Conservation (phyloP, 1,140 invertebrate species). For the Hypothenemus hampei region DNA sequence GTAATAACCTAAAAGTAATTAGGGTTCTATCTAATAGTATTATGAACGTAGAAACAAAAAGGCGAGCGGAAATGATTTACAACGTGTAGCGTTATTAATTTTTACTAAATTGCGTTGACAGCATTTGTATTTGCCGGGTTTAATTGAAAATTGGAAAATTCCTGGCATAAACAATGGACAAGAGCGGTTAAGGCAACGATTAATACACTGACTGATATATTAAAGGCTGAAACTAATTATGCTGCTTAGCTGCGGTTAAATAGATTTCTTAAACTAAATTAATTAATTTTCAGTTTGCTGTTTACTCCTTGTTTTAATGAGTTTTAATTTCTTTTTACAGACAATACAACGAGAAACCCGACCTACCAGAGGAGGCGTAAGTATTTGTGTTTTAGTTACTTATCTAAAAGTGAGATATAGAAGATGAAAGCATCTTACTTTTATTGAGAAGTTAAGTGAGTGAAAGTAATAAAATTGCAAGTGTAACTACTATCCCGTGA, state of each 20-base stretch:
- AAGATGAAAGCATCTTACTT: not conserved
- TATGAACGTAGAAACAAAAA: constrained; percentile 11
- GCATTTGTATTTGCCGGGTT: constrained; percentile 19
- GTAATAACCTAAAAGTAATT: not conserved
- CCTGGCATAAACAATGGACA: constrained; percentile 20
- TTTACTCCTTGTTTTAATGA: not conserved
- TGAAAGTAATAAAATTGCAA: constrained; percentile 24
- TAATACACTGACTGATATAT: constrained; percentile 23
- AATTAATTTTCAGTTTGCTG: not conserved
- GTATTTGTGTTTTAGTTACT: not conserved
- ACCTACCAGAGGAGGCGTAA: constrained; percentile 20
- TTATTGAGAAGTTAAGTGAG: no score
- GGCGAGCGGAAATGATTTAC: constrained; percentile 19
- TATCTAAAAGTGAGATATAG: not conserved
- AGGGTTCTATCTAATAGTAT: constrained; percentile 1
- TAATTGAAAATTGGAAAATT: constrained; percentile 27
- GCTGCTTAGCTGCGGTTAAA: constrained; percentile 1
- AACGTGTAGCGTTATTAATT: constrained; percentile 19
- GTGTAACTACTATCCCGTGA: constrained; percentile 19
- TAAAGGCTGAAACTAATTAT: constrained; percentile 20
- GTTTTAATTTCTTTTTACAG: constrained; percentile 10
- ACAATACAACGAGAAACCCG: constrained; percentile 17
- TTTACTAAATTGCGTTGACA: constrained; percentile 26
- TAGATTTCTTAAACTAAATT: constrained; percentile 19
- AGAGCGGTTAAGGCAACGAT: not conserved